Conservation (phyloP, 2,113 vertebrate species). For the Candoia aspera region DNA sequence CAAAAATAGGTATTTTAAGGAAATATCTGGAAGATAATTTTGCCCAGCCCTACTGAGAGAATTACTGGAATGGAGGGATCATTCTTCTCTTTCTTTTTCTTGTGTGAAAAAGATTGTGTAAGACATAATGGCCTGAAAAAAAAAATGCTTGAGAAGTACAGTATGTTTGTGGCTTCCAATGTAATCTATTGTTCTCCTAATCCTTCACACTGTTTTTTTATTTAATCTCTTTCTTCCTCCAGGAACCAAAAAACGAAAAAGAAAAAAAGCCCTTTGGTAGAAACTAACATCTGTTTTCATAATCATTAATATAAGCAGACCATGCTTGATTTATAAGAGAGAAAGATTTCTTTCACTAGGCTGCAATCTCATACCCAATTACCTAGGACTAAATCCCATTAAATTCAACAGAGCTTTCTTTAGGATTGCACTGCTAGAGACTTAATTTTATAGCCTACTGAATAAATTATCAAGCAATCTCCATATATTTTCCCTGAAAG, state of each 20-base stretch:
- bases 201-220: conserved; percentile 60
- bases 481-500: conserved; percentile 50
- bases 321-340: conserved; percentile 65
- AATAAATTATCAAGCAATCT: conserved; percentile 56
- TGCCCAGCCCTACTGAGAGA: conserved; percentile 53
- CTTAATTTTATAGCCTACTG: conserved; percentile 67
- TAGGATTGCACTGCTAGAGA: conserved; percentile 29
- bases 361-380: not conserved
- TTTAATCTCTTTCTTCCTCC: conserved; percentile 51
- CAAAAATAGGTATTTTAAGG: conserved; percentile 43
- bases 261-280: conserved; percentile 57
- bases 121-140: conserved; percentile 56
- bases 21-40: conserved; percentile 54
- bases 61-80: conserved; percentile 39
- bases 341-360: conserved; percentile 53
- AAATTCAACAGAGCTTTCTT: not conserved
- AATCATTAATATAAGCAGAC: conserved; percentile 54
- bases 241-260: conserved; percentile 60
- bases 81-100: not conserved
- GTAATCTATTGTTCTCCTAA: conserved; percentile 51
- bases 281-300: conserved; percentile 62
- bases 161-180: conserved; percentile 46
- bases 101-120: conserved; percentile 22
- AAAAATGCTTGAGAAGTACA: conserved; percentile 53
- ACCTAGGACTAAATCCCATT: not conserved